Conservation (phyloP, 2,797 vertebrate genomes). For the Liasis olivaceus region DNA sequence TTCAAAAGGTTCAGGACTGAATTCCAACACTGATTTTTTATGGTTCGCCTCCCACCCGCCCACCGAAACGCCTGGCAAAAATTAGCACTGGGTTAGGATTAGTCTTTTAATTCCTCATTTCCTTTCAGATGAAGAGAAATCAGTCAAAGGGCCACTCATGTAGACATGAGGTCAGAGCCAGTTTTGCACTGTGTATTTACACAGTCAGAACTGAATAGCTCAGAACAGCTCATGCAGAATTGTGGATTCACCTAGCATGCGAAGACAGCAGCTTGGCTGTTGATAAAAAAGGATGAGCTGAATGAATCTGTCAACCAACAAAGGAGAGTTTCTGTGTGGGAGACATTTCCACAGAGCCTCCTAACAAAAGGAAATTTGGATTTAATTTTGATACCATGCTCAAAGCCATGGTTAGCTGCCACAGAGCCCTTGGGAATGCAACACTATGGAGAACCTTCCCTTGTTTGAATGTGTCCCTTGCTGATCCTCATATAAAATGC, state of each 20-base stretch:
- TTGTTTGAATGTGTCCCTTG: neutral
- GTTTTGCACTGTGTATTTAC: conserved; percentile 42
- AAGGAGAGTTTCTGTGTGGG: conserved; percentile 5
- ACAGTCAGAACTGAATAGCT: conserved; percentile 57
- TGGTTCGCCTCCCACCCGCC: conserved; percentile 4
- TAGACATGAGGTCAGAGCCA: conserved; percentile 61
- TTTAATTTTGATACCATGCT: conserved; percentile 19
- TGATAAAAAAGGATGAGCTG: conserved; percentile 28
- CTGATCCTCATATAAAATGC: neutral
- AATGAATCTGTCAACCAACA: conserved; percentile 14
- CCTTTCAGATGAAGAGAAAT: conserved; percentile 59
- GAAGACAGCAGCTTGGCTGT: conserved; percentile 25
- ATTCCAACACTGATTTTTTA: neutral
- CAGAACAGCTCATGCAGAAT: conserved; percentile 61
- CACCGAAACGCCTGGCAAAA: conserved; percentile 36
- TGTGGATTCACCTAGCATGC: conserved; percentile 43
- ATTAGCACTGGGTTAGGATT: conserved; percentile 54
- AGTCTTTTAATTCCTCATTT: conserved; percentile 60
- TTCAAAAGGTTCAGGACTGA: neutral
- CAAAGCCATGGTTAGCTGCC: neutral
- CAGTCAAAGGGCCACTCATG: conserved; percentile 55
- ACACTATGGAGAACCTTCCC: neutral
- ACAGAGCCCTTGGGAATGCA: conserved; percentile 32
- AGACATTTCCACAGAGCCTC: conserved; percentile 19
- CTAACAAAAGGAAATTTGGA: conserved; percentile 10